Base-by-base conservation (phyloP, 2,888 invertebrate genomes). In the Phalera bucephala region DNA sequence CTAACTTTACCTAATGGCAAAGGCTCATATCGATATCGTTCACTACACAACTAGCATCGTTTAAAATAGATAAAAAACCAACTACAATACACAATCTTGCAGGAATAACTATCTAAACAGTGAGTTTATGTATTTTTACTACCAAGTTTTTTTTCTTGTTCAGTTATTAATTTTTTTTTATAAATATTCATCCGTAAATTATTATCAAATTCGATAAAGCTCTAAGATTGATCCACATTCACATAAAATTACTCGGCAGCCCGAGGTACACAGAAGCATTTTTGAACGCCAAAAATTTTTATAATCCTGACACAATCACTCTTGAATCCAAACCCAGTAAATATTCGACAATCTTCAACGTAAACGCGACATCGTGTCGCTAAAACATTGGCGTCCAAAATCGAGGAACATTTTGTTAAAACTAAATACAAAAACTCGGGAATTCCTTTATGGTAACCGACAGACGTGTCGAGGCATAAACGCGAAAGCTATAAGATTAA, bases 131-230 rank as follows among this genome's bases (percentile, higher is more conserved):
- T 72, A 67, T 53, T 65, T 72, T 73, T 67, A 54, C 64, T 70
- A 68, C 43, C 58, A 52, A 52, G 33, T 46, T 44, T 58, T 59
- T 63, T 65, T 71, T 61, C 55, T 59, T 66, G 60, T 63, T 64
- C 57, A 48, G 45, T 55, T 56, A 53, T 50, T 52, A 33, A 51
- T 54, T 50, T 59, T 71, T 67, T 72, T 73, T 70, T 78, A 81
- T 82, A 84, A 85, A 84, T 83, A 84, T 80, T 72, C 71, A 70
- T 79, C 72, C 80, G 67, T 88, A 87, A 86, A 87, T 89, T 88
- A 88, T 88, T 89, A 89, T 88, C 88, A 88, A 89, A 88, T 86
- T 87, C 80, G 85, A 88, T 89, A 89, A 89, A 89, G 89, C 89
- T 89, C 86, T 86, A 89, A 80, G 67, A 85, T 89, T 89, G 89